phyloP scores from a whole-genome alignment of 2,888 invertebrate genomes.

The Lathronympha strigana region DNA sequence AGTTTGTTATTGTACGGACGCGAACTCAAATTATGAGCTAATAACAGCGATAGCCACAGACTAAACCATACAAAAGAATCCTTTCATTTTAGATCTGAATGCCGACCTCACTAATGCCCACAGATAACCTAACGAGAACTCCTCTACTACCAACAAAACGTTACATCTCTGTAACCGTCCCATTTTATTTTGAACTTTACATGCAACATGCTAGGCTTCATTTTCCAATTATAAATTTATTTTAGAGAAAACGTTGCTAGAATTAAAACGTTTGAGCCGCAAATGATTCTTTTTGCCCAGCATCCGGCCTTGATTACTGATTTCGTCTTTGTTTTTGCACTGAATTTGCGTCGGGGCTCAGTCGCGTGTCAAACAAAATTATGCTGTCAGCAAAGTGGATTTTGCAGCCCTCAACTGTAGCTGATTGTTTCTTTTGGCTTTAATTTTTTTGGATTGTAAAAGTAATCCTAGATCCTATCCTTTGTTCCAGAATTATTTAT shows the following conservation, averaged over 20 bases:
- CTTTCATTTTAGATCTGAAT: constrained; percentile 31
- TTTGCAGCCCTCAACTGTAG: neutral
- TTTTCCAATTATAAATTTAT: neutral
- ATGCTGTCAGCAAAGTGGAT: constrained; percentile 8
- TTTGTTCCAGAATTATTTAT: no score
- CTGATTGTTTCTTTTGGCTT: constrained; percentile 3
- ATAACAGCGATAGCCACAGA: constrained; percentile 7
- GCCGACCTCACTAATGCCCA: constrained; percentile 31
- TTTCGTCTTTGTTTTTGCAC: constrained; percentile 26
- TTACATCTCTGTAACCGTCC: neutral
- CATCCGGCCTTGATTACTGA: constrained; percentile 32
- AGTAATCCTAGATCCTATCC: no score
- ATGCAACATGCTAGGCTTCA: neutral
- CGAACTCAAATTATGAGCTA: constrained; percentile 1
- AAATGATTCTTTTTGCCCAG: constrained; percentile 25
- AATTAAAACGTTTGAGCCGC: neutral
- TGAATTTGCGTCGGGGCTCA: constrained; percentile 8
- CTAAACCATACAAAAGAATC: constrained; percentile 29
- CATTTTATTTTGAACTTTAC: neutral
- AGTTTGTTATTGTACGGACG: constrained; percentile 2
- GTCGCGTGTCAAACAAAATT: constrained; percentile 7
- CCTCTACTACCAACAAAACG: neutral
- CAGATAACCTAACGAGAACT: constrained; percentile 33
- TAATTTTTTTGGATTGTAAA: neutral
- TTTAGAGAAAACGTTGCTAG: neutral